These are phyloP conservation scores for Cossypha dichroa DNA, from an alignment of 2,797 vertebrate species.

Conservation along the genomic window DNA sequence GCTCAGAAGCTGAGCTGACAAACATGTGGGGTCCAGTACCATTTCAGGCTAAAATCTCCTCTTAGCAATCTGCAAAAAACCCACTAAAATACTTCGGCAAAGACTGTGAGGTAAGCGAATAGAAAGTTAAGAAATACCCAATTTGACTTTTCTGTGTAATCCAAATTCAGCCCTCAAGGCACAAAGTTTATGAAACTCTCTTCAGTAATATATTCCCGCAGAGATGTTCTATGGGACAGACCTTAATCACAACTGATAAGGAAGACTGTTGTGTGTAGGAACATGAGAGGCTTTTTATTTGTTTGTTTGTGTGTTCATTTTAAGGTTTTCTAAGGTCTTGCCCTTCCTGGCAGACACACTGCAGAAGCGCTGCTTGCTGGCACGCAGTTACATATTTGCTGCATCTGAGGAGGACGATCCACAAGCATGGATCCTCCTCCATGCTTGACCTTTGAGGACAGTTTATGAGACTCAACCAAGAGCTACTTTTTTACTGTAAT, in stretches of 20 bases:
- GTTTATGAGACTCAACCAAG: background rate
- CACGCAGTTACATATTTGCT: background rate
- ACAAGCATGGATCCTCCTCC: background rate
- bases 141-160: background rate
- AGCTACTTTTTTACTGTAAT: background rate
- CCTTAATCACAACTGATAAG: background rate
- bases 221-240: background rate
- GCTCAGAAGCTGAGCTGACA: background rate
- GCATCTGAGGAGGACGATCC: background rate
- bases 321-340: background rate
- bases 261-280: background rate
- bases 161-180: background rate
- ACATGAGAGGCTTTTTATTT: background rate
- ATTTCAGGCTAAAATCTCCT: background rate
- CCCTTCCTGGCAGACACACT: background rate
- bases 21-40: background rate
- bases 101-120: background rate
- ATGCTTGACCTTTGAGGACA: background rate
- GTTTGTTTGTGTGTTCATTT: background rate
- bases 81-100: background rate
- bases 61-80: background rate
- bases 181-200: background rate
- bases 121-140: background rate
- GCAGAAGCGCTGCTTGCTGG: rapidly evolving
- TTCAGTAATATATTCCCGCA: background rate